Evolutionary conservation across 2,113 vertebrate species (phyloP).

Genomic region (Thamnophis sirtalis): DNA sequence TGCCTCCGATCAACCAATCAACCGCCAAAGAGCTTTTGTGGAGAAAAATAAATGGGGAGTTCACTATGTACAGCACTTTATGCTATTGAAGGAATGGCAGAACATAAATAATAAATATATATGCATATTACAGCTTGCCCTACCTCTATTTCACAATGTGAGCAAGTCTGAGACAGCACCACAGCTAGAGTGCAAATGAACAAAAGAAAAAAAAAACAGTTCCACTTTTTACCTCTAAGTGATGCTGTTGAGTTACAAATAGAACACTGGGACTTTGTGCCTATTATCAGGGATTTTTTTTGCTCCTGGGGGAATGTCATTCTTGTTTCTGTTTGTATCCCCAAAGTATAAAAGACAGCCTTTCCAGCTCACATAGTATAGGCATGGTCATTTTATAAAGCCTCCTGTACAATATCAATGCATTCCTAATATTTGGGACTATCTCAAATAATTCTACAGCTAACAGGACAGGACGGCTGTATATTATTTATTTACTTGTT

Average conservation of each 20-base stretch:
- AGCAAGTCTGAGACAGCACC: neutral
- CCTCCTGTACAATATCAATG: neutral
- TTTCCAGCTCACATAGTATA: neutral
- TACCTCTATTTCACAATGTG: neutral
- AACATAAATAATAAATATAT: neutral
- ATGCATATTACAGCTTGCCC: neutral
- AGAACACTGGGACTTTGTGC: too few species aligned
- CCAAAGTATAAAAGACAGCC: neutral
- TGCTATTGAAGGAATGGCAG: neutral
- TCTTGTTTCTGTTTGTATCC: neutral
- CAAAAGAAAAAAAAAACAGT: neutral
- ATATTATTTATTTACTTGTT: neutral
- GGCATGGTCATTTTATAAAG: neutral
- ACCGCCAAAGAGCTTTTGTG: neutral
- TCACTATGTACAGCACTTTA: neutral
- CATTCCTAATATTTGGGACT: neutral
- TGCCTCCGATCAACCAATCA: too few species aligned
- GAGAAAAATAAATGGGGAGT: neutral
- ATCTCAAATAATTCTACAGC: neutral
- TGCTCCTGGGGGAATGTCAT: neutral
- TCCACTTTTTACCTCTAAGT: neutral
- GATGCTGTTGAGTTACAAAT: constrained; percentile 7
- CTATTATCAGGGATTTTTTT: neutral
- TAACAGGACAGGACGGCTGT: neutral
- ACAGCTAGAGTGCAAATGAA: neutral